Base-by-base conservation (phyloP, 2,113 vertebrate genomes). In the Lasiurus borealis region DNA sequence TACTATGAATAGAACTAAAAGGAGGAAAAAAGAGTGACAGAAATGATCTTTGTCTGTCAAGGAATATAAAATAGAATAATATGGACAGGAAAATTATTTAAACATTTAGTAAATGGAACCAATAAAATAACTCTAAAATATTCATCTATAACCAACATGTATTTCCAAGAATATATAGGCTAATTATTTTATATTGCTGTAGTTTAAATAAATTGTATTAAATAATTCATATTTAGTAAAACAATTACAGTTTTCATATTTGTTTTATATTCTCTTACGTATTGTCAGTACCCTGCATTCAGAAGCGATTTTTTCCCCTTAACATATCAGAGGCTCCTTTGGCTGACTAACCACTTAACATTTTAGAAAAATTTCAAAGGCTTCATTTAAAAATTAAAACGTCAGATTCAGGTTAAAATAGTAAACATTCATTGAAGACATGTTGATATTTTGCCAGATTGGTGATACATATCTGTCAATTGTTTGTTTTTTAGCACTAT, bases 311-410 rank as follows among this genome's bases (percentile, higher is more conserved):
- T 57, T 40, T 64, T 80, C 11, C n/a, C 36, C 12, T 73, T 54
- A 69, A 69, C 31, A 44, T 73, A 52, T 19, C 21, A 59, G 21
- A 50, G 83, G 13, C 10, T 76, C 76, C 59, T 80, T 90, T 81
- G 59, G 27, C 77, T 89, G 44, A 93, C 6, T 78, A 12, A 59
- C 13, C 50, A 34, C 66, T 84, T 92, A 52, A 48, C 29, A 78
- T 94, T 68, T 73, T 72, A 72, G 27, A 85, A 81, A 64, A 59
- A 62, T 50, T 95, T 92, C 16, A 8, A 92, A 93, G 48, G 3
- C 13, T 50, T 92, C 75, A 23, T 72, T 88, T 81, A 73, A 66
- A 92, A 90, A 40, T 66, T 90, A 25, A 62, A 84, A 73, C 50
- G 4, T 88, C 71, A 76, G 2, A 14, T 84, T 80, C 14, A 44